phyloP scores from a whole-genome alignment of 2,797 vertebrate species.

The Notamacropus eugenii region DNA sequence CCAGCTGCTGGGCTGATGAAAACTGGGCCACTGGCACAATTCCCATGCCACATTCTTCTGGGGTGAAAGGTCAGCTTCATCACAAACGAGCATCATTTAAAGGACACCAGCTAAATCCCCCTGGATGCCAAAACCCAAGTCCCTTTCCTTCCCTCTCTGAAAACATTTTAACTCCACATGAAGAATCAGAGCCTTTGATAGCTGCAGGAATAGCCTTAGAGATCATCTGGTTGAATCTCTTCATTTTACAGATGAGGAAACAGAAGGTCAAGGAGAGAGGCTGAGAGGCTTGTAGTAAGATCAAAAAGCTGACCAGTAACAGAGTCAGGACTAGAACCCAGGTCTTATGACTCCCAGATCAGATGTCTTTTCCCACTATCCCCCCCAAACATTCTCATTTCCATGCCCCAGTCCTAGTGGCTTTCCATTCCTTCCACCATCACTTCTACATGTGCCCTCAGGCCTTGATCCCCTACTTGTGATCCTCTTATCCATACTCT shows the following conservation, averaged over 20 bases:
- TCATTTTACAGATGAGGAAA: background rate
- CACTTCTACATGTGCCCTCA: background rate
- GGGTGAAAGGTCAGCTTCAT: background rate
- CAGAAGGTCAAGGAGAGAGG: background rate
- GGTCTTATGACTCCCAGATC: background rate
- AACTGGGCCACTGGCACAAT: background rate
- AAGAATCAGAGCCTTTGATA: background rate
- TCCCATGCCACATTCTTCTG: background rate
- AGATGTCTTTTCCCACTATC: background rate
- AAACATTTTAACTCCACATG: background rate
- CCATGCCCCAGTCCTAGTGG: background rate
- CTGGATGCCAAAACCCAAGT: background rate
- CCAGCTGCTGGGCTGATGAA: background rate
- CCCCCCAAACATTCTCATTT: background rate
- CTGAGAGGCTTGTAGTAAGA: background rate
- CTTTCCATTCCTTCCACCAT: background rate
- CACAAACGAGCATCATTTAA: accelerated
- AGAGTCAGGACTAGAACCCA: background rate
- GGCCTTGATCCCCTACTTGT: background rate
- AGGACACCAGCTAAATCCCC: background rate
- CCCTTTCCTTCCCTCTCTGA: background rate
- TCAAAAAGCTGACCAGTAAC: background rate
- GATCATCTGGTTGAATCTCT: background rate
- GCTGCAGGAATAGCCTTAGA: background rate
- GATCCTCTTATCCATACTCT: background rate